Conservation (phyloP, 2,888 invertebrate genomes). For the Leucophora obtusa region DNA sequence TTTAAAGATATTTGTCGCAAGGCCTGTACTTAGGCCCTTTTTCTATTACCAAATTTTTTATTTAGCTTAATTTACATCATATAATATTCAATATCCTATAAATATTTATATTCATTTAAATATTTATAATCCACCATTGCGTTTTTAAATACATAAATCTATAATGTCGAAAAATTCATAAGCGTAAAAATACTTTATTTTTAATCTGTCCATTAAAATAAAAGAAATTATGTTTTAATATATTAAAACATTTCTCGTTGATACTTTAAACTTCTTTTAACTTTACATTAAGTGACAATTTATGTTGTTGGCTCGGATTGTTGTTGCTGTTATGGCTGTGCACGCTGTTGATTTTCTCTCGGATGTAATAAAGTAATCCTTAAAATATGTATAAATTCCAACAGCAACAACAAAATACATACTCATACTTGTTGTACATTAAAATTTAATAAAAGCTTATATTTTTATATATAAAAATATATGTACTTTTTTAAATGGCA, state of each 20-base stretch:
- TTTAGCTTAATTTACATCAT: too few species aligned
- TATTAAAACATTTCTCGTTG: constrained; percentile 34
- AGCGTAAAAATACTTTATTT: constrained; percentile 7
- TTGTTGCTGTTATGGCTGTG: constrained; percentile 13
- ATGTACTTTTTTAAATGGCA: not conserved
- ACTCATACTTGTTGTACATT: constrained; percentile 38
- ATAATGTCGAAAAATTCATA: not conserved
- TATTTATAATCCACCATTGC: too few species aligned
- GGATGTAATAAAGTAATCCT: constrained; percentile 23
- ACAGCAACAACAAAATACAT: constrained; percentile 1
- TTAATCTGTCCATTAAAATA: constrained; percentile 58
- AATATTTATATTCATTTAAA: too few species aligned
- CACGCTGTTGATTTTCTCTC: constrained; percentile 4
- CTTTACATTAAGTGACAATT: constrained; percentile 57
- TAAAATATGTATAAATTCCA: constrained; percentile 1
- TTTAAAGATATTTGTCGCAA: too few species aligned
- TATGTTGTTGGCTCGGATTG: constrained; percentile 32
- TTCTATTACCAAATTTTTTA: too few species aligned
- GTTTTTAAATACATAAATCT: not conserved
- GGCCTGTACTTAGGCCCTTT: too few species aligned
- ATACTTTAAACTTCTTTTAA: constrained; percentile 12
- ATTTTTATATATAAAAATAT: not conserved
- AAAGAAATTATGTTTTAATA: constrained; percentile 44
- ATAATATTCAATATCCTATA: too few species aligned
- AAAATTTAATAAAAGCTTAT: constrained; percentile 47